Conservation (phyloP, 2,888 invertebrate genomes). For the Beris chalybata region DNA sequence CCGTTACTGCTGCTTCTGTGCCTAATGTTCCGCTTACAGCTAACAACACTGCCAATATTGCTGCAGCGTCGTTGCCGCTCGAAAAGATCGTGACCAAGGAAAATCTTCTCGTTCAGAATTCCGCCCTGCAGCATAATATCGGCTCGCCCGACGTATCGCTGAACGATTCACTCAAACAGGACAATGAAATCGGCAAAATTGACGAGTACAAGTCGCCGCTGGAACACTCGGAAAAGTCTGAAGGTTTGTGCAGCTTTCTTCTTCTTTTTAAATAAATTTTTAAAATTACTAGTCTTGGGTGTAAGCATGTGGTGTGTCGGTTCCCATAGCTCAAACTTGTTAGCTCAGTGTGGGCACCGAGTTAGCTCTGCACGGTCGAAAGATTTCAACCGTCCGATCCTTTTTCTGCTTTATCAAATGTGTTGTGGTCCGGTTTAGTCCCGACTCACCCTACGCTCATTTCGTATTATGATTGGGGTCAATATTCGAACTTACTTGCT, state of each 20-base stretch:
- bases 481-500: no score
- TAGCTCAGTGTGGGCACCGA: no score
- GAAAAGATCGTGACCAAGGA: constrained; percentile 21
- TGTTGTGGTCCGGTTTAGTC: no score
- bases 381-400: no score
- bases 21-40: constrained; percentile 29
- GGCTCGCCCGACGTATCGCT: constrained; percentile 22
- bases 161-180: constrained; percentile 34
- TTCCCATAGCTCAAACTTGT: no score
- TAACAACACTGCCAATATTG: constrained; percentile 41
- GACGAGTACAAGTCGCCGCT: constrained; percentile 50
- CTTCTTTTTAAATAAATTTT: background rate
- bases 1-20: constrained; percentile 24
- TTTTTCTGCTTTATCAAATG: no score
- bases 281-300: background rate
- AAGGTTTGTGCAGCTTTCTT: constrained; percentile 42
- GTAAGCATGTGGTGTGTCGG: background rate
- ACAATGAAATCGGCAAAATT: constrained; percentile 28
- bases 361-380: no score
- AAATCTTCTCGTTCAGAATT: constrained; percentile 4
- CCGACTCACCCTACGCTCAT: no score
- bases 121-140: constrained; percentile 40
- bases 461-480: no score
- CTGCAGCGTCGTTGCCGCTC: constrained; percentile 29
- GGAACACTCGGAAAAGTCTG: constrained; percentile 52